phyloP scores from a whole-genome alignment of 2,797 vertebrate species.

The Strix occidentalis region DNA sequence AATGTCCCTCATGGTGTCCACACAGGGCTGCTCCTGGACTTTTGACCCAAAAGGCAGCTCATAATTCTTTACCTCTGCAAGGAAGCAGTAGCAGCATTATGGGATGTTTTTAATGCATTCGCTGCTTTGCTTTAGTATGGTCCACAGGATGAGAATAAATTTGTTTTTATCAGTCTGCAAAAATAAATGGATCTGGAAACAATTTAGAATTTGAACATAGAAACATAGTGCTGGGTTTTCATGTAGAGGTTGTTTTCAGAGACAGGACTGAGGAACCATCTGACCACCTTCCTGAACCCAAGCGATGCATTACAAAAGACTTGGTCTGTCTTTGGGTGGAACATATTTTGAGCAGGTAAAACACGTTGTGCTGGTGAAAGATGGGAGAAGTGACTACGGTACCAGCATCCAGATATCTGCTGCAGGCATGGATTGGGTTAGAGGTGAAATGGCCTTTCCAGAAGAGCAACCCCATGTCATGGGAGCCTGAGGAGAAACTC shows the following conservation, averaged over 20 bases:
- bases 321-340: background rate
- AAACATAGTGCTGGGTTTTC: background rate
- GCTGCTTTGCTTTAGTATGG: background rate
- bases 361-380: background rate
- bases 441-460: background rate
- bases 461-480: accelerated
- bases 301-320: background rate
- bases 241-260: background rate
- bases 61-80: conserved; percentile 84
- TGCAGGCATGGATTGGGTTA: accelerated
- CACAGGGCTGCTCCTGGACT: conserved; percentile 88
- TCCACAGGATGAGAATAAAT: background rate
- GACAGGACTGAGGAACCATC: accelerated
- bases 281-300: background rate
- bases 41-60: conserved; percentile 87
- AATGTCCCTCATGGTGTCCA: conserved; percentile 91
- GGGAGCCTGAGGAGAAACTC: background rate
- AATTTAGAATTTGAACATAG: background rate
- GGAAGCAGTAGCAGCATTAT: background rate
- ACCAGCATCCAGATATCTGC: background rate
- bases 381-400: accelerated
- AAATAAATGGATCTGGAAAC: background rate
- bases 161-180: background rate
- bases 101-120: background rate
- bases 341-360: background rate